phyloP scores from a whole-genome alignment of 2,113 vertebrate species.

The Tupaia chinensis region DNA sequence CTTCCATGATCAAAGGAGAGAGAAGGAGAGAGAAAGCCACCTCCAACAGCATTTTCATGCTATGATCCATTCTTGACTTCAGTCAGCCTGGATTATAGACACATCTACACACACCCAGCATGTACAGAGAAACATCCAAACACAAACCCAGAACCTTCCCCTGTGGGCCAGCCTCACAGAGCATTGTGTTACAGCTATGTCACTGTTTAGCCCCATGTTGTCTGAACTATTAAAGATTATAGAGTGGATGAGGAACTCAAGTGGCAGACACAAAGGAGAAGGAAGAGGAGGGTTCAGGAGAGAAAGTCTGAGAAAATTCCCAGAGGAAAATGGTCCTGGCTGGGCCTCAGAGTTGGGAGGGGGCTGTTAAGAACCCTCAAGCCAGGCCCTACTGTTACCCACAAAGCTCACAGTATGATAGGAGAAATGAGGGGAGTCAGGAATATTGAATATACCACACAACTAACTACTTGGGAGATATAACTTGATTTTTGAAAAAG shows the following conservation, averaged over 20 bases:
- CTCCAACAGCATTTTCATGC: no score
- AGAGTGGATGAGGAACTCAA: background rate
- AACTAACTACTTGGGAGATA: background rate
- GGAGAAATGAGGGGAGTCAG: background rate
- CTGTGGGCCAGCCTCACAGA: no score
- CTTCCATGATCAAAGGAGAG: no score
- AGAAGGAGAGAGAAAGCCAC: no score
- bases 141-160: no score
- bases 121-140: no score
- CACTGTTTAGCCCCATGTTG: no score
- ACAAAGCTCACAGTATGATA: background rate
- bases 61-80: no score
- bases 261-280: background rate
- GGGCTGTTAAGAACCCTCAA: background rate
- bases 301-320: background rate
- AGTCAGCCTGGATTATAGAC: no score
- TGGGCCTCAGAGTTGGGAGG: background rate
- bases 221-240: background rate
- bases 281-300: background rate
- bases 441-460: background rate
- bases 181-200: no score
- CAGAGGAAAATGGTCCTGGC: background rate
- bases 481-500: conserved; percentile 12
- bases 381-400: background rate
- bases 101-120: no score